Evolutionary conservation across 2,888 invertebrate species (phyloP).

Genomic region (Pristionchus exspectatus): DNA sequence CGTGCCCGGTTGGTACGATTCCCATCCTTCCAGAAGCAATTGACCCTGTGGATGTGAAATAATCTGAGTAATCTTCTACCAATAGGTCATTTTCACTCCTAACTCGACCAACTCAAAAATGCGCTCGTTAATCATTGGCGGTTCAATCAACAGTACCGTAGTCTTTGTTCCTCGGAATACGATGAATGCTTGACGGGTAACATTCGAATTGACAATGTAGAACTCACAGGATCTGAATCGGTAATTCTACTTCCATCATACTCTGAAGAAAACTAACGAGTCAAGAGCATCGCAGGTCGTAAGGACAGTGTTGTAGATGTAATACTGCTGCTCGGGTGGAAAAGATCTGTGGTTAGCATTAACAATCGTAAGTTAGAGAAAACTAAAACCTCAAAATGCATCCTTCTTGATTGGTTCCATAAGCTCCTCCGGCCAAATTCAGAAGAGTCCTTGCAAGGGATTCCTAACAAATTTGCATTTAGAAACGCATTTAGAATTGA

Average conservation of each 20-base stretch:
- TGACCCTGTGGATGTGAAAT: slow-evolving; percentile 69
- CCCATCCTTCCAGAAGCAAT: slow-evolving; percentile 72
- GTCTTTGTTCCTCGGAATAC: slow-evolving; percentile 69
- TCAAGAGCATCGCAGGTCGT: slow-evolving; percentile 66
- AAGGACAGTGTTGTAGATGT: slow-evolving; percentile 46
- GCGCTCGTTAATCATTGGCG: too few relatives aligned
- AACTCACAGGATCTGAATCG: slow-evolving; percentile 60
- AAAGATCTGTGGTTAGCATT: slow-evolving; percentile 56
- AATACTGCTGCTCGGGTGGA: slow-evolving; percentile 56
- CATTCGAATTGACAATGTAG: slow-evolving; percentile 62
- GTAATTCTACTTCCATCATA: not conserved
- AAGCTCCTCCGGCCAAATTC: slow-evolving; percentile 71
- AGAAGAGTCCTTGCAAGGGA: slow-evolving; percentile 57
- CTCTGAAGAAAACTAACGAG: slow-evolving; percentile 1
- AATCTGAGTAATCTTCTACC: too few relatives aligned
- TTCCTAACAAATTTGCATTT: not conserved
- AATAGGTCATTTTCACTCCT: too few relatives aligned
- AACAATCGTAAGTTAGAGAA: too few relatives aligned
- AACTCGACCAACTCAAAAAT: too few relatives aligned
- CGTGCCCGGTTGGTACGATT: slow-evolving; percentile 64
- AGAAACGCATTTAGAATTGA: not conserved
- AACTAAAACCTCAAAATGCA: slow-evolving; percentile 24
- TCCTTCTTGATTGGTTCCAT: slow-evolving; percentile 55
- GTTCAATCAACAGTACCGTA: slow-evolving; percentile 3
- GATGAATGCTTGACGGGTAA: slow-evolving; percentile 60